Percentiles rank a stretch among this genome's conserved stretches.
Evolutionary conservation across 2,797 vertebrate species (phyloP).

Genomic region (Phalanger gymnotis): DNA sequence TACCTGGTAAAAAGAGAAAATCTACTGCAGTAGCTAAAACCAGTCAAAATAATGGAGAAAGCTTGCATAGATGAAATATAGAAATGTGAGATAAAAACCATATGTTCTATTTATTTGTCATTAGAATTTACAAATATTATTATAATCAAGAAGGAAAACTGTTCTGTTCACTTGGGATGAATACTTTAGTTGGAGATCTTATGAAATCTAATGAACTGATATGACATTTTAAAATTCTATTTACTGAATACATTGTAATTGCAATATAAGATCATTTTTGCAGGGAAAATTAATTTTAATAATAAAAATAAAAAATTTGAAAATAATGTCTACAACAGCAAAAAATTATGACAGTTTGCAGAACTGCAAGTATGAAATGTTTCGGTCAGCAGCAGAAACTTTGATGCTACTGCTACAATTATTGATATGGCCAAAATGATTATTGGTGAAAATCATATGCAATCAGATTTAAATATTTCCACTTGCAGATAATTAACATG

Average conservation of each 20-base stretch:
- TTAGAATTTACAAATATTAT: not conserved
- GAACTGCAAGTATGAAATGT: not conserved
- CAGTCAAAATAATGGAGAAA: not conserved
- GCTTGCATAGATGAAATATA: not conserved
- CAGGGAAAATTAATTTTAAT: not conserved
- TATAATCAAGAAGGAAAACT: not conserved
- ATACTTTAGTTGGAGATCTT: not conserved
- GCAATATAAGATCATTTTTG: not conserved
- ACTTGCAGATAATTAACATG: not conserved
- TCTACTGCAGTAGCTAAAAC: not conserved
- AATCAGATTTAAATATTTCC: not conserved
- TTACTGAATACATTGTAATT: not conserved
- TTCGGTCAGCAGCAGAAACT: not conserved
- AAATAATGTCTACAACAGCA: not conserved
- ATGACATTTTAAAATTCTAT: not conserved
- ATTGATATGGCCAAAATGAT: not conserved
- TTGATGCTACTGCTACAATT: not conserved
- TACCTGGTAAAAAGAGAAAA: not conserved
- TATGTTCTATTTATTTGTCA: no score
- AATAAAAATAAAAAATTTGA: not conserved
- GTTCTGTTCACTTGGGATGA: not conserved
- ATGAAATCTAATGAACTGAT: not conserved
- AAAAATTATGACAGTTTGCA: not conserved
- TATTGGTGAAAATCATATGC: not conserved
- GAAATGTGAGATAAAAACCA: not conserved